These are phyloP conservation scores for Plotosus lineatus DNA, from an alignment of 2,113 vertebrate genomes.

Conservation along the genomic window DNA sequence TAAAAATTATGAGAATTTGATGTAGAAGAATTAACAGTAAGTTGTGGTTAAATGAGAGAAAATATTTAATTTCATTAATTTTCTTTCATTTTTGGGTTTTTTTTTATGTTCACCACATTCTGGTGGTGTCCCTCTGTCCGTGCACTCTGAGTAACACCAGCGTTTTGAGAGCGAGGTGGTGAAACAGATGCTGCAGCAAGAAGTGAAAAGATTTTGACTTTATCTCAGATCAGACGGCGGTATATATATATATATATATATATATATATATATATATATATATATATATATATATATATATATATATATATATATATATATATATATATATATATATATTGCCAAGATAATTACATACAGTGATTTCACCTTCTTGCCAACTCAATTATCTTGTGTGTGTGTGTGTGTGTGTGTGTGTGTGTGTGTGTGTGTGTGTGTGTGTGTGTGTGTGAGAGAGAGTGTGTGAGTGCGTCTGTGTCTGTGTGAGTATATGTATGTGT, in stretches of 20 bases:
- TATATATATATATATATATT: too few species aligned
- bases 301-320: too few species aligned
- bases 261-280: too few species aligned
- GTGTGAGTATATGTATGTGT: too few species aligned
- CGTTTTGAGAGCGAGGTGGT: too few species aligned
- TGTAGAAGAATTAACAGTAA: neutral
- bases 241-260: too few species aligned
- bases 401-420: slow-evolving; percentile 15
- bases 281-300: too few species aligned
- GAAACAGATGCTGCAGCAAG: neutral
- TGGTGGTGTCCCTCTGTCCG: neutral
- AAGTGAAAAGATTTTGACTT: slow-evolving; percentile 7
- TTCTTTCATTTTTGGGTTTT: neutral
- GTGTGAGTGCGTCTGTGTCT: too few species aligned
- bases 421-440: slow-evolving; percentile 1
- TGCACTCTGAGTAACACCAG: neutral
- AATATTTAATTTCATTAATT: neutral
- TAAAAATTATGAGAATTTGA: too few species aligned
- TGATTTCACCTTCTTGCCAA: slow-evolving; percentile 8
- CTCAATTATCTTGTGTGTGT: slow-evolving; percentile 2
- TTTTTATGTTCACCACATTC: neutral
- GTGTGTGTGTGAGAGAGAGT: neutral
- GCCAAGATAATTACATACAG: neutral
- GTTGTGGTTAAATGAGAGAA: too few species aligned
- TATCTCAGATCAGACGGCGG: neutral